Evolutionary conservation across 1,140 invertebrate genomes (phyloP).

Genomic region (Lerema accius): DNA sequence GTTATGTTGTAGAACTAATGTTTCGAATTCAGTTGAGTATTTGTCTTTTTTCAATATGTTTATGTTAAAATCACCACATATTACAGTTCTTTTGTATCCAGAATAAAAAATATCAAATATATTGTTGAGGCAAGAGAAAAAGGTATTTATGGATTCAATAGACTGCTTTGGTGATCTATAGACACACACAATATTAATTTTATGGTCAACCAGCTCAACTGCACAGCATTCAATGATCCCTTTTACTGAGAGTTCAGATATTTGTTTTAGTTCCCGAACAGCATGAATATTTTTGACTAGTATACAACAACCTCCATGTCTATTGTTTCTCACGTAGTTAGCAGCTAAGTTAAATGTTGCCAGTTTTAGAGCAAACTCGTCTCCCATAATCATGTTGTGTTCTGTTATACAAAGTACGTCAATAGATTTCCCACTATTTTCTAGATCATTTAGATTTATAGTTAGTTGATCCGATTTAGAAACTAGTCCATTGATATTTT

Average conservation of each 20-base stretch:
- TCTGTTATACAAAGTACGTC: slow-evolving; percentile 37
- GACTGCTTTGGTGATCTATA: slow-evolving; percentile 21
- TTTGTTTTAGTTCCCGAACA: slow-evolving; percentile 12
- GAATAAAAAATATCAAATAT: too few relatives aligned
- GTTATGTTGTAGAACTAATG: background rate
- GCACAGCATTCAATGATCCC: slow-evolving; percentile 5
- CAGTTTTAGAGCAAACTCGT: slow-evolving; percentile 11
- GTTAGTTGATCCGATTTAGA: slow-evolving; percentile 29
- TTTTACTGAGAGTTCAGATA: background rate
- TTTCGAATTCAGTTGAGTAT: background rate
- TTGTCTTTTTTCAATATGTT: background rate
- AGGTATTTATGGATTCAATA: too few relatives aligned
- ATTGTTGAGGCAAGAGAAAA: too few relatives aligned
- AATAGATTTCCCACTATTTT: background rate
- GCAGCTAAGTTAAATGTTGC: slow-evolving; percentile 30
- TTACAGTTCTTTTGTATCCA: too few relatives aligned
- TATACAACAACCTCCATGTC: slow-evolving; percentile 34
- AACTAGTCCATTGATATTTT: slow-evolving; percentile 35
- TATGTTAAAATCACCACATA: background rate
- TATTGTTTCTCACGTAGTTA: slow-evolving; percentile 19
- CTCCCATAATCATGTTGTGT: slow-evolving; percentile 22
- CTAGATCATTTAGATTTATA: slow-evolving; percentile 26
- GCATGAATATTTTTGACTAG: slow-evolving; percentile 11
- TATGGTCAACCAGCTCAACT: slow-evolving; percentile 21
- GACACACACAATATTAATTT: slow-evolving; percentile 31